Conservation (phyloP, 2,113 vertebrate genomes). For the Catharus bicknelli region DNA sequence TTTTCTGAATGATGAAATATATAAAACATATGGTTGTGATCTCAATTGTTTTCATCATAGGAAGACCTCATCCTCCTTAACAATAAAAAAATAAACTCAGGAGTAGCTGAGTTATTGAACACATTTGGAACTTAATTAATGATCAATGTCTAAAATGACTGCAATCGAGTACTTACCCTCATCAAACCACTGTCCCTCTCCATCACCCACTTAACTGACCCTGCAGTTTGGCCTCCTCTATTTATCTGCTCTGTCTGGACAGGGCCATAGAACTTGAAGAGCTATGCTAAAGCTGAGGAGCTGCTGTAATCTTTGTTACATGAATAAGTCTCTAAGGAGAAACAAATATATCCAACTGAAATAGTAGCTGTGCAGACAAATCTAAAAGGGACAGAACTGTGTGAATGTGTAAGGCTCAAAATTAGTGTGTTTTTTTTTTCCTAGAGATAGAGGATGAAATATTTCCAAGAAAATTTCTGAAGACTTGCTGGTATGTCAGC, state of each 20-base stretch:
- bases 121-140: slow-evolving; percentile 56
- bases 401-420: neutral
- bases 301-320: slow-evolving; percentile 51
- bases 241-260: slow-evolving; percentile 64
- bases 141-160: slow-evolving; percentile 51
- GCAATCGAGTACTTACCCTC: slow-evolving; percentile 16
- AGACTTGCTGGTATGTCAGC: neutral
- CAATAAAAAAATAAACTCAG: slow-evolving; percentile 30
- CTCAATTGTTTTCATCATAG: neutral
- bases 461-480: slow-evolving; percentile 9
- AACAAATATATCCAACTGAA: slow-evolving; percentile 48
- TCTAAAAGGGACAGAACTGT: neutral
- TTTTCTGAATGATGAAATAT: slow-evolving; percentile 10
- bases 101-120: slow-evolving; percentile 56
- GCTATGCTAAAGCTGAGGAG: slow-evolving; percentile 42
- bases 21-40: neutral
- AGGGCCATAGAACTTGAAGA: slow-evolving; percentile 59
- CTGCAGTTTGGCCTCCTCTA: slow-evolving; percentile 55
- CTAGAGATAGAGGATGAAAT: neutral
- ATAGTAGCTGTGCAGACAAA: neutral
- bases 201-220: slow-evolving; percentile 52
- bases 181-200: slow-evolving; percentile 53
- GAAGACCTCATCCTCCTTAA: slow-evolving; percentile 13
- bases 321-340: slow-evolving; percentile 60
- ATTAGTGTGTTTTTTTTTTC: neutral